phyloP scores from a whole-genome alignment of 1,140 invertebrate species.

The Venturia canescens region DNA sequence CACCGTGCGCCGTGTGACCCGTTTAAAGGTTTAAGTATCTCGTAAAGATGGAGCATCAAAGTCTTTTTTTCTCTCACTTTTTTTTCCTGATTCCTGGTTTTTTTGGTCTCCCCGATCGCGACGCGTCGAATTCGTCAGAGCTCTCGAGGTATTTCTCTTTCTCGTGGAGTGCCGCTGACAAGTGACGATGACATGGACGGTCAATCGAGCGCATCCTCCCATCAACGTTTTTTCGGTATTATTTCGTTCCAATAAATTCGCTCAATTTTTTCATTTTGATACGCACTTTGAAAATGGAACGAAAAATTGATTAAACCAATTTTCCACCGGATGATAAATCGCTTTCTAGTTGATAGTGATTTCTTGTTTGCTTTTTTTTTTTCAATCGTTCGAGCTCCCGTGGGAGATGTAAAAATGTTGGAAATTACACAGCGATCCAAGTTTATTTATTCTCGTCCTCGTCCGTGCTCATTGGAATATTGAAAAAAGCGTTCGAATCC shows the following conservation, averaged over 20 bases:
- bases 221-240: background rate
- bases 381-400: background rate
- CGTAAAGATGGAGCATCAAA: constrained; percentile 70
- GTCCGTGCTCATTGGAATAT: too few relatives aligned
- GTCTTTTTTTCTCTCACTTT: constrained; percentile 41
- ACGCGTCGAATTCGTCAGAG: constrained; percentile 29
- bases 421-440: too few relatives aligned
- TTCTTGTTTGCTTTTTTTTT: background rate
- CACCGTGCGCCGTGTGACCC: constrained; percentile 60
- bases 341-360: background rate
- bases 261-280: constrained; percentile 9
- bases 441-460: too few relatives aligned
- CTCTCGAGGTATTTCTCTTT: background rate
- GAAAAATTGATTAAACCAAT: background rate
- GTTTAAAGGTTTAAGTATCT: constrained; percentile 77
- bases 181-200: constrained; percentile 23
- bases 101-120: constrained; percentile 8
- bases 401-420: too few relatives aligned
- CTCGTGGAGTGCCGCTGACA: constrained; percentile 18
- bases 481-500: background rate
- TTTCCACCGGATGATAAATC: background rate
- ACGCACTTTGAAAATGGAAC: background rate
- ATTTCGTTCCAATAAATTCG: too few relatives aligned
- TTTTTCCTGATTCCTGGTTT: constrained; percentile 36
- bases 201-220: constrained; percentile 44